Conservation (phyloP, 2,113 vertebrate species). For the Setophaga coronata region DNA sequence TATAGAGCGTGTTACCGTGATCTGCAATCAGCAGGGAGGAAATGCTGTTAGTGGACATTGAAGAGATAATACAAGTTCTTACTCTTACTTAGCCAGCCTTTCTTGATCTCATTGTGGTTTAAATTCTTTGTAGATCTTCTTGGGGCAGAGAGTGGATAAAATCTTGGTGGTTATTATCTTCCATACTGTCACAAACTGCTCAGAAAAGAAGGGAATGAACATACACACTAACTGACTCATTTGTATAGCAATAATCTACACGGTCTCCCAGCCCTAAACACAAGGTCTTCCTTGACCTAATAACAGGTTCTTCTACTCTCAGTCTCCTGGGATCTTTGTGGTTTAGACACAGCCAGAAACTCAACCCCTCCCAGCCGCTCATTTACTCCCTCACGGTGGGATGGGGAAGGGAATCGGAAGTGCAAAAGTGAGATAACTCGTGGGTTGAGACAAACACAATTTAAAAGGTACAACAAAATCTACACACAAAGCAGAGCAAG, state of each 20-base stretch:
- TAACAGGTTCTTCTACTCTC: neutral
- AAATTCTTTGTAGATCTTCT: neutral
- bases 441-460: neutral
- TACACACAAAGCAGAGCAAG: neutral
- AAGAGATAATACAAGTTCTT: neutral
- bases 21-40: neutral
- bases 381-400: neutral
- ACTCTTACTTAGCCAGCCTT: neutral
- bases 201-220: neutral
- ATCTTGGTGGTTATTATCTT: neutral
- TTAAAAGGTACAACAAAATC: neutral
- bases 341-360: neutral
- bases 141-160: neutral
- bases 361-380: too few species aligned
- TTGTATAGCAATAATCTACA: neutral
- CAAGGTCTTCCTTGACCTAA: neutral
- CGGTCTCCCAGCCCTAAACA: neutral
- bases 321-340: neutral
- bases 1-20: neutral
- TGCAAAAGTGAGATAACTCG: neutral
- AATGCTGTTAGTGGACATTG: neutral
- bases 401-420: accelerated
- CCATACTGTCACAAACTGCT: neutral
- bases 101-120: neutral
- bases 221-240: neutral